Evolutionary conservation across 2,113 vertebrate species (phyloP).

Genomic region (Prunella himalayana): DNA sequence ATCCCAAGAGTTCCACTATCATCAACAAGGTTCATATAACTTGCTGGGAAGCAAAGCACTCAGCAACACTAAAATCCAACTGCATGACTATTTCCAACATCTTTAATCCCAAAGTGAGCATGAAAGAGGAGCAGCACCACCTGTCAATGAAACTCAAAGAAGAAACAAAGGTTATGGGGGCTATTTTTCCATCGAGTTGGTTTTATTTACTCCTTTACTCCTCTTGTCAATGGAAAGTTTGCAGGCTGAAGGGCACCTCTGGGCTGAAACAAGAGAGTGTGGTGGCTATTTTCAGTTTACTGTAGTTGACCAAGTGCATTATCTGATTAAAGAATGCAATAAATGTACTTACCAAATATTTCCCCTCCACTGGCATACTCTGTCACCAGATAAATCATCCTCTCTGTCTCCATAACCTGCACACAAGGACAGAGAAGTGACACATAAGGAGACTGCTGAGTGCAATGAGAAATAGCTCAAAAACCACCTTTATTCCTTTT

Average conservation of each 20-base stretch:
- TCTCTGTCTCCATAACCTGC: conserved; percentile 98
- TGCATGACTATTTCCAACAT: neutral
- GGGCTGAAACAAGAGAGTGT: neutral
- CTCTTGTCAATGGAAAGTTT: neutral
- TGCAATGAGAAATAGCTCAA: neutral
- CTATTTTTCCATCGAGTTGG: neutral
- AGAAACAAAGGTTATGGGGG: neutral
- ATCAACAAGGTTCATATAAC: accelerated
- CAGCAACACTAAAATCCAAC: neutral
- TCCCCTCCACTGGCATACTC: conserved; percentile 98
- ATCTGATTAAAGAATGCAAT: conserved; percentile 57
- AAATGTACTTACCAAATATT: conserved; percentile 91
- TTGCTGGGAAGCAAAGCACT: neutral
- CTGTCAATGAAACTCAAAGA: neutral
- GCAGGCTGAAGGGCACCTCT: conserved; percentile 20
- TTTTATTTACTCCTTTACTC: neutral
- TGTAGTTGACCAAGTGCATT: neutral
- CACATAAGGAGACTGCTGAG: conserved; percentile 24
- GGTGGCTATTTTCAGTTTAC: conserved; percentile 31
- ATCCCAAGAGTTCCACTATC: accelerated
- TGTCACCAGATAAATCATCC: conserved; percentile 98
- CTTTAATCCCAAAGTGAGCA: neutral
- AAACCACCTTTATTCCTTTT: neutral
- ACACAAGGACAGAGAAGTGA: conserved; percentile 58
- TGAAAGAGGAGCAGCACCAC: neutral